phyloP scores from a whole-genome alignment of 2,888 invertebrate species.

The Petrolisthes cinctipes region DNA sequence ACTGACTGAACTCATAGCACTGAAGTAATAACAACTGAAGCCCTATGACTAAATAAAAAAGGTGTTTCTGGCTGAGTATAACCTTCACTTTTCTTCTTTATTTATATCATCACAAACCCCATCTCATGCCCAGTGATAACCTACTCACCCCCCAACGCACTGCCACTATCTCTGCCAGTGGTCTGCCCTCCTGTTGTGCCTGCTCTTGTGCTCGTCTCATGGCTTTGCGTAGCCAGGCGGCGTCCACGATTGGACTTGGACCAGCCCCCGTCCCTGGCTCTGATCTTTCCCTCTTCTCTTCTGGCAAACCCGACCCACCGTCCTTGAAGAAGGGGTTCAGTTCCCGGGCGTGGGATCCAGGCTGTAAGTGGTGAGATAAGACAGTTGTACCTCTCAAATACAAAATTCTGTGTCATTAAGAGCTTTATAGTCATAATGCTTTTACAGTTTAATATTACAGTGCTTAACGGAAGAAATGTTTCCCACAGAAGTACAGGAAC shows the following conservation, averaged over 20 bases:
- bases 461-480: background rate
- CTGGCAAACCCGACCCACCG: slow-evolving; percentile 87
- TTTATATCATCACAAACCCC: background rate
- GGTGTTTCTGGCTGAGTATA: background rate
- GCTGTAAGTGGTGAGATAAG: slow-evolving; percentile 67
- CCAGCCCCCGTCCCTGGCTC: background rate
- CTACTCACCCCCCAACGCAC: slow-evolving; percentile 73
- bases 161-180: slow-evolving; percentile 74
- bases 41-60: background rate
- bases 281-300: slow-evolving; percentile 68
- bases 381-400: background rate
- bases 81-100: background rate
- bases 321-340: slow-evolving; percentile 93
- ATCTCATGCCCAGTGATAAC: background rate
- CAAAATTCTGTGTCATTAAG: too few species aligned
- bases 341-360: slow-evolving; percentile 81
- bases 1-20: too few species aligned
- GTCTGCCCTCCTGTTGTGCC: slow-evolving; percentile 73
- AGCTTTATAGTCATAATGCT: too few species aligned
- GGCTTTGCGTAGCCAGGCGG: slow-evolving; percentile 73
- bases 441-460: background rate
- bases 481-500: background rate
- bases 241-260: slow-evolving; percentile 26
- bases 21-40: too few species aligned
- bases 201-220: slow-evolving; percentile 74